phyloP scores from a whole-genome alignment of 2,888 invertebrate genomes.

The Habroteleia sp. region DNA sequence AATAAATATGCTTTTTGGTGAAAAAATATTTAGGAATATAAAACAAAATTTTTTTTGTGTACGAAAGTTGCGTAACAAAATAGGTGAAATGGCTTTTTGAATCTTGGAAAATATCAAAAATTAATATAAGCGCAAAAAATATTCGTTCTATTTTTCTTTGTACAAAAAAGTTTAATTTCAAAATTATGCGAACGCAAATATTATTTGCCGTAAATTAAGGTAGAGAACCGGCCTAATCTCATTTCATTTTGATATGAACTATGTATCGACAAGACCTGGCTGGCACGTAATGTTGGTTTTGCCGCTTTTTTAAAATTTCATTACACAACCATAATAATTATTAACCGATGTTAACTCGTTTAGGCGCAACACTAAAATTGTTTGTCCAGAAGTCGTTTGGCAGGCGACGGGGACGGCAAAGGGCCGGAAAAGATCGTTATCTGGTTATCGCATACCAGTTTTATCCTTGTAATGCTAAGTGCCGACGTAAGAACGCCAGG shows the following conservation, averaged over 20 bases:
- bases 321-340: slow-evolving; percentile 35
- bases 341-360: slow-evolving; percentile 39
- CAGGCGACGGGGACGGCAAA: slow-evolving; percentile 18
- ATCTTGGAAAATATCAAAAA: too few relatives aligned
- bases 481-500: slow-evolving; percentile 62
- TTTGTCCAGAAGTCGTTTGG: slow-evolving; percentile 58
- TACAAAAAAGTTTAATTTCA: too few relatives aligned
- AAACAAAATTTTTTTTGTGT: too few relatives aligned
- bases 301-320: slow-evolving; percentile 16
- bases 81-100: too few relatives aligned
- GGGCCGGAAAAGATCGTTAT: slow-evolving; percentile 62
- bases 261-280: slow-evolving; percentile 2
- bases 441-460: slow-evolving; percentile 70
- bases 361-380: slow-evolving; percentile 34
- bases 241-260: slow-evolving; percentile 20
- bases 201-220: slow-evolving; percentile 10
- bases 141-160: too few relatives aligned
- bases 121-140: too few relatives aligned
- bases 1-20: too few relatives aligned
- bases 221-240: slow-evolving; percentile 4
- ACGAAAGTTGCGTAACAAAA: too few relatives aligned
- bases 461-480: slow-evolving; percentile 73
- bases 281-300: slow-evolving; percentile 15
- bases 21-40: too few relatives aligned
- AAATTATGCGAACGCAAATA: too few relatives aligned